Base-by-base conservation (phyloP, 2,113 vertebrate genomes). In the Athene noctua region DNA sequence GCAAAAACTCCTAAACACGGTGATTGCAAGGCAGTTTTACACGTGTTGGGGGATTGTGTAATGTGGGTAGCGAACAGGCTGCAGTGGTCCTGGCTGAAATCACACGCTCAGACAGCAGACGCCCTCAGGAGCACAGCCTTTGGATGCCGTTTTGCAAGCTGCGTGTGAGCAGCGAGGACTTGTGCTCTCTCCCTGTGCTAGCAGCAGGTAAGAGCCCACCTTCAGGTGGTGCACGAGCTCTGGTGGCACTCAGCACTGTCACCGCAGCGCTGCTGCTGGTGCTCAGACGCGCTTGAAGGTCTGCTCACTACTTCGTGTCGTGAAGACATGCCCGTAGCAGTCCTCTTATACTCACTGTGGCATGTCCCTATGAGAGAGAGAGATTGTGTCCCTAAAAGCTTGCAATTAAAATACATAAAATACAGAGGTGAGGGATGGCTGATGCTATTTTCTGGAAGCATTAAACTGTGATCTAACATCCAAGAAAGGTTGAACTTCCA, bases 251-350 rank as follows among this genome's bases (percentile, higher is more conserved):
- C 54, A 2, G 55, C 1, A 38, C 86, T 30, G 0, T 19, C 20
- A 0, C 25, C 4, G 42, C 1, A 3, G 30, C 11, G 1, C 40
- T 8, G 40, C n/a, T 3, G 4, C 68, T 29, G 6, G 40, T 26
- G 0, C 54, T 10, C 3, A 1, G 38, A 4, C 8, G n/a, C 15
- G 1, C 55, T 38, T 10, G 30, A 17, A 3, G 6, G n/a, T 30
- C 63, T 85, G 40, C 19, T 67, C 16, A 0, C 55, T 2, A 1
- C 80, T 15, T 30, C 7, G 1, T 3, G 34, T 2, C 1, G 15
- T 27, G 65, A 34, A 26, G 70, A 15, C 1, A 0, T 55, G 25
- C 34, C 80, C 21, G 0, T 7, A 20, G 14, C 59, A 27, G 27
- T 27, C 26, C 38, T 55, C 12, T 40, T 32, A 2, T 10, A 9